A percentile compares a stretch with the other conserved stretches of the same genome.
phyloP scores from a whole-genome alignment of 1,140 invertebrate species.

The Homarus americanus region DNA sequence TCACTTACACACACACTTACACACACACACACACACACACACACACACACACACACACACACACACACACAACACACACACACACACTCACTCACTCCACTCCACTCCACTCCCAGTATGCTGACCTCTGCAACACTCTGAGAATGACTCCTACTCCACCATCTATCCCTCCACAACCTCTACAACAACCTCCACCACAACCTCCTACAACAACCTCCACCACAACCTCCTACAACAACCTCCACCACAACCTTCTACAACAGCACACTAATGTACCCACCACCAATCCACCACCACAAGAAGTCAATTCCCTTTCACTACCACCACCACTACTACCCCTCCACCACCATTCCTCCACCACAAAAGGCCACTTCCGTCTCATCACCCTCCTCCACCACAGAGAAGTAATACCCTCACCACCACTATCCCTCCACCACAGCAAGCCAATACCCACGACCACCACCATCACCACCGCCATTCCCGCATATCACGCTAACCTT shows the following conservation, averaged over 20 bases:
- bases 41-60: no score
- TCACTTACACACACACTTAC: no score
- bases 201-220: no score
- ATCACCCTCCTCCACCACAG: not conserved
- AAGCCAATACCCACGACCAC: not conserved
- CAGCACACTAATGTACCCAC: no score
- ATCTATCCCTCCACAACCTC: not conserved
- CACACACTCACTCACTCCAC: no score
- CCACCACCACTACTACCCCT: not conserved
- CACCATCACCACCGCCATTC: not conserved
- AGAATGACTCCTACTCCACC: not conserved
- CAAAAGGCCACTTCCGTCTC: not conserved
- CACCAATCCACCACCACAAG: no score
- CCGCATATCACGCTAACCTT: conserved; percentile 23
- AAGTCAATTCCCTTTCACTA: not conserved
- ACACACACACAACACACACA: no score
- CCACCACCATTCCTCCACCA: not conserved
- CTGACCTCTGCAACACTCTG: no score
- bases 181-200: no score
- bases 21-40: no score
- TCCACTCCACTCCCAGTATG: no score
- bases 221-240: not conserved
- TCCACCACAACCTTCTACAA: no score
- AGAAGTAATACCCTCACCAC: not conserved
- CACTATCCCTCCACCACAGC: not conserved